A percentile compares a stretch with the other conserved stretches of the same genome.
Conservation (phyloP, 1,140 invertebrate species). For the Drosophila cardini region DNA sequence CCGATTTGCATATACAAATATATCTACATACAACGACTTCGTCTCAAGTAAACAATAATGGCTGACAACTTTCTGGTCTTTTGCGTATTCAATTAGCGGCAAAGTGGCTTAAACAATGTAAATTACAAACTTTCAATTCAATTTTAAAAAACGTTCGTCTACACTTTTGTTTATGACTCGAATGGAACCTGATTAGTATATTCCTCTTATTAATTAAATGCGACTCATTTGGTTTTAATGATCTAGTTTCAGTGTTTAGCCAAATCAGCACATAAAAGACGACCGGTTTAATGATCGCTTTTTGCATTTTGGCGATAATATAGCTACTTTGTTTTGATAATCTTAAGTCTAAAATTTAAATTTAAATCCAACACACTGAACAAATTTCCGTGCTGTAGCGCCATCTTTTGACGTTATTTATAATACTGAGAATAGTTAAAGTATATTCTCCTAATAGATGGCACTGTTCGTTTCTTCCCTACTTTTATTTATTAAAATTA, state of each 20-base stretch:
- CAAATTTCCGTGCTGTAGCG: background rate
- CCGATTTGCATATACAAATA: constrained; percentile 30
- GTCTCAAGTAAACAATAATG: constrained; percentile 48
- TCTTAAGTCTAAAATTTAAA: background rate
- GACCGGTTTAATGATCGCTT: constrained; percentile 14
- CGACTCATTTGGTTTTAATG: constrained; percentile 33
- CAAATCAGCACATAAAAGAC: constrained; percentile 5
- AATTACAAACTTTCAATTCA: background rate
- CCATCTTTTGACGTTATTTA: background rate
- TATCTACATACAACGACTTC: background rate
- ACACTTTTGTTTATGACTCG: background rate
- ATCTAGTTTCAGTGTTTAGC: constrained; percentile 36
- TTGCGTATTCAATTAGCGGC: constrained; percentile 56
- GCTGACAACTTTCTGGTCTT: constrained; percentile 33
- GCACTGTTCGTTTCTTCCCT: background rate
- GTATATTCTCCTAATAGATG: background rate
- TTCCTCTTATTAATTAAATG: constrained; percentile 14
- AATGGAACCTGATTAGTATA: constrained; percentile 34
- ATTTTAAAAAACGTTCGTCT: constrained; percentile 1
- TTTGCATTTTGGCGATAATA: constrained; percentile 4
- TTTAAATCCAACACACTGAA: background rate
- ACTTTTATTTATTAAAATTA: too few species aligned
- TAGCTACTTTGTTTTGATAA: constrained; percentile 13
- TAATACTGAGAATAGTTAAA: constrained; percentile 25
- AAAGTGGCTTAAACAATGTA: background rate